phyloP scores from a whole-genome alignment of 2,888 invertebrate genomes.

The Eulithis testata region DNA sequence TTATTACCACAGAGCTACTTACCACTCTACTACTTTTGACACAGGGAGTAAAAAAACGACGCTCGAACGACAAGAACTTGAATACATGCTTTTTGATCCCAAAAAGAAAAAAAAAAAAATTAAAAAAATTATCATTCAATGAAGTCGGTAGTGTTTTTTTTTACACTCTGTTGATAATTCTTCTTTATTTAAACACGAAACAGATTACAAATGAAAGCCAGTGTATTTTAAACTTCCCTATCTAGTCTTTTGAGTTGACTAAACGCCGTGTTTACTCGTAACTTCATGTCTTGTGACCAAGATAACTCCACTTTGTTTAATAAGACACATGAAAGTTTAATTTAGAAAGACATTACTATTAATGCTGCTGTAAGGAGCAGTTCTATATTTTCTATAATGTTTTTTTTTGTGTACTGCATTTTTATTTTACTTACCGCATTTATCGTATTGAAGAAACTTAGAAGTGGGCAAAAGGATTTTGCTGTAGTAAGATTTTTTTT shows the following conservation, averaged over 20 bases:
- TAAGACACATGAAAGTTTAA: constrained; percentile 30
- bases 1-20: neutral
- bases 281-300: constrained; percentile 50
- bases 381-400: constrained; percentile 52
- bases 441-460: constrained; percentile 60
- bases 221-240: neutral
- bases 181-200: neutral
- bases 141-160: too few relatives aligned
- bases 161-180: too few relatives aligned
- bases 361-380: constrained; percentile 42
- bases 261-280: constrained; percentile 39
- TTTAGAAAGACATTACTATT: constrained; percentile 46
- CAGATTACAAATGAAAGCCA: neutral
- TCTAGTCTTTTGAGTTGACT: constrained; percentile 26
- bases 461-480: constrained; percentile 55
- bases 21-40: neutral
- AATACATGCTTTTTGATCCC: too few relatives aligned
- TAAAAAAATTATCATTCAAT: too few relatives aligned
- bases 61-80: too few relatives aligned
- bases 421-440: constrained; percentile 60
- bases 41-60: too few relatives aligned
- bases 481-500: constrained; percentile 19
- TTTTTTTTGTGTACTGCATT: constrained; percentile 61
- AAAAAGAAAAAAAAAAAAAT: too few relatives aligned
- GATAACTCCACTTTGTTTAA: constrained; percentile 50